A percentile compares a stretch with the other conserved stretches of the same genome.
Conservation (phyloP, 2,888 invertebrate species). For the Rhyacophila evoluta region DNA sequence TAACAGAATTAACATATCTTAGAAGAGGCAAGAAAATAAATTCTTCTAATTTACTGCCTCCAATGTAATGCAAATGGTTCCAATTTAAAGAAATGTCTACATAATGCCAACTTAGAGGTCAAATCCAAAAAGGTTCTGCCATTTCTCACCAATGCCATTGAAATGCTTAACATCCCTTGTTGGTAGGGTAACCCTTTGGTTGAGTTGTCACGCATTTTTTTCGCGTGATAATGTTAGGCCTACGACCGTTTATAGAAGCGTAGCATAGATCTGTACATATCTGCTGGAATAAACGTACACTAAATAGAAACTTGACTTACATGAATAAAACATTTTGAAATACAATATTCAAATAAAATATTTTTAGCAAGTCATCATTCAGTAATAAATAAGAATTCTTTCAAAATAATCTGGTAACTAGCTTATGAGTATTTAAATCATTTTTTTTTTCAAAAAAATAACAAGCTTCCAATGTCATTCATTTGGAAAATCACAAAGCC, state of each 20-base stretch:
- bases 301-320: neutral
- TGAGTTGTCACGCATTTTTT: conserved; percentile 19
- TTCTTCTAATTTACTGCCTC: neutral
- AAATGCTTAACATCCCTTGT: conserved; percentile 17
- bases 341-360: no score
- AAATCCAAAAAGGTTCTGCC: conserved; percentile 22
- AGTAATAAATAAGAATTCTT: no score
- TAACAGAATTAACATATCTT: no score
- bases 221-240: neutral
- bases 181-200: conserved; percentile 8
- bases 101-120: conserved; percentile 20
- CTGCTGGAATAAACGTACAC: neutral
- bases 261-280: neutral
- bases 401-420: no score
- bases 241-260: neutral
- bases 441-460: no score
- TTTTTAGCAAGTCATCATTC: no score
- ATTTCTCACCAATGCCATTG: conserved; percentile 22
- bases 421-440: no score
- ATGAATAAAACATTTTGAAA: no score
- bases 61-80: conserved; percentile 10
- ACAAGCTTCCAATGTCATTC: no score
- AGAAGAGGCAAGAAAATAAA: no score
- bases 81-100: conserved; percentile 15
- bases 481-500: no score